Percentiles rank a stretch among this genome's conserved stretches.
These are phyloP conservation scores for Athene noctua DNA, from an alignment of 2,113 vertebrate species.

Conservation along the genomic window DNA sequence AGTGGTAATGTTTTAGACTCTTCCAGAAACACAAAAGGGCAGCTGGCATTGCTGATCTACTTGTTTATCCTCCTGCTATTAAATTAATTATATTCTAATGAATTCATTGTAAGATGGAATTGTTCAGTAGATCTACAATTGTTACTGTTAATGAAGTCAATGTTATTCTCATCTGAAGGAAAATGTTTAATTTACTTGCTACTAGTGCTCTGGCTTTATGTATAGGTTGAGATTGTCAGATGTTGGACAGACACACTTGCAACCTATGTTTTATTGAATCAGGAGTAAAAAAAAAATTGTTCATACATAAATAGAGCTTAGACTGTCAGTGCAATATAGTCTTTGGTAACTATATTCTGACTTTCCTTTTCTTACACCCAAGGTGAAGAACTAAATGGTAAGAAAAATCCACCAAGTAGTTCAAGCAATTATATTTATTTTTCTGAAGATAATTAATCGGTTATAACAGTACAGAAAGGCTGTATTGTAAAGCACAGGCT, in stretches of 20 bases:
- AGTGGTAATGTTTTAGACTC: neutral
- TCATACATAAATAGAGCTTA: neutral
- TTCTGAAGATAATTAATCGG: constrained; percentile 24
- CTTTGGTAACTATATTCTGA: neutral
- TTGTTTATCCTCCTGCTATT: neutral
- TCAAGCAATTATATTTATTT: neutral
- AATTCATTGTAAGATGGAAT: neutral
- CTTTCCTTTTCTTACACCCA: neutral
- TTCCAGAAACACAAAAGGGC: neutral
- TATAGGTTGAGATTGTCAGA: neutral
- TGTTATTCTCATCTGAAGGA: neutral
- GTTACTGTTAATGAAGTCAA: neutral
- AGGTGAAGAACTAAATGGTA: neutral
- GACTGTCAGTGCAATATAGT: neutral
- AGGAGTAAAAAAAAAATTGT: neutral
- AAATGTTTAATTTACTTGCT: neutral
- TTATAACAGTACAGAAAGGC: constrained; percentile 8
- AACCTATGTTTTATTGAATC: neutral
- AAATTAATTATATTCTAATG: neutral
- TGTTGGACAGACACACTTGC: neutral
- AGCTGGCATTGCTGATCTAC: neutral
- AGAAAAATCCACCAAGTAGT: neutral
- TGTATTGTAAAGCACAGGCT: neutral
- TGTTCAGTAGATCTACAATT: neutral
- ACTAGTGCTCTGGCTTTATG: neutral